A percentile compares a stretch with the other conserved stretches of the same genome.
These are phyloP conservation scores for Manis pentadactyla DNA, from an alignment of 2,797 vertebrate genomes.

Conservation along the genomic window DNA sequence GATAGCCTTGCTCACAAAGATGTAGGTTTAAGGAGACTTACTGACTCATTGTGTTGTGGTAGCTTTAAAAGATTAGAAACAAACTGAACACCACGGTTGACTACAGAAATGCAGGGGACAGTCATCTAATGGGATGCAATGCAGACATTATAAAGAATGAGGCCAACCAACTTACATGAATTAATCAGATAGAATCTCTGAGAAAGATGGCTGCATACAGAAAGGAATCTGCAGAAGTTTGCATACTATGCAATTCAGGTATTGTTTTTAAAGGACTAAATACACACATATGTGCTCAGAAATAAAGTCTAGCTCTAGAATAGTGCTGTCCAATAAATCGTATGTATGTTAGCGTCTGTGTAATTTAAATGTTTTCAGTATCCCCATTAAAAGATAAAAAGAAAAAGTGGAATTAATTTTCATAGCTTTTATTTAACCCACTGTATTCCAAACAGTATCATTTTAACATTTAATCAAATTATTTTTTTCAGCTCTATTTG, in stretches of 20 bases:
- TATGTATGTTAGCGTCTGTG: background rate
- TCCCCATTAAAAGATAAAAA: background rate
- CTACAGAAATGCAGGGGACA: background rate
- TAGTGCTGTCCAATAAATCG: background rate
- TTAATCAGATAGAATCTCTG: background rate
- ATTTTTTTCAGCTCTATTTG: background rate
- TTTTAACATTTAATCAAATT: background rate
- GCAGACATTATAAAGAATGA: background rate
- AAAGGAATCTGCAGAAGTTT: background rate
- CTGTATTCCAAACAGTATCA: background rate
- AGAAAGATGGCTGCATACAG: background rate
- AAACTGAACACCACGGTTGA: background rate
- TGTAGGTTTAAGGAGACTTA: background rate
- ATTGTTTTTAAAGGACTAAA: background rate
- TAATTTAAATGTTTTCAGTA: background rate
- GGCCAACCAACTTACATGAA: background rate
- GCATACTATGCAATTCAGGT: background rate
- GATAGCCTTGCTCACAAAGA: background rate
- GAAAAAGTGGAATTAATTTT: slow-evolving; percentile 14
- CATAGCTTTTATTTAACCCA: background rate
- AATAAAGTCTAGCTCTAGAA: background rate
- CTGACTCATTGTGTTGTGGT: background rate
- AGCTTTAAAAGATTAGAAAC: background rate
- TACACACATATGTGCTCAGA: background rate
- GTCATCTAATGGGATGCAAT: background rate